Conservation (phyloP, 2,113 vertebrate species). For the Sphaerodactylus townsendi region DNA sequence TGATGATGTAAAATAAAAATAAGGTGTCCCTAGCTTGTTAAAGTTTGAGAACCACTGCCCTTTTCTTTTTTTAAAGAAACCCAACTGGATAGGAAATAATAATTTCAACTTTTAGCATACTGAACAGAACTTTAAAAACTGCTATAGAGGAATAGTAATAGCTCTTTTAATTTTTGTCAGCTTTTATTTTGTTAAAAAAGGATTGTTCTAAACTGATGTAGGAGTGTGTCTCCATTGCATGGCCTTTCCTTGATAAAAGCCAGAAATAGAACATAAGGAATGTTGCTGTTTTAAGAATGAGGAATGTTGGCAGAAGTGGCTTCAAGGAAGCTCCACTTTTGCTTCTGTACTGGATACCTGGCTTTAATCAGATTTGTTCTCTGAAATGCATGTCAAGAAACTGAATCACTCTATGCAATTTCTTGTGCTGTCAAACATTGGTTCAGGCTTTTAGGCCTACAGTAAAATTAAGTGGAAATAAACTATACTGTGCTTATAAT, state of each 20-base stretch:
- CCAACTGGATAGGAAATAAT: too few relatives aligned
- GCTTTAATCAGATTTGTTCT: constrained; percentile 5
- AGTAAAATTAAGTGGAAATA: too few relatives aligned
- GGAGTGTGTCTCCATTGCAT: neutral
- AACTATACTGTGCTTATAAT: too few relatives aligned
- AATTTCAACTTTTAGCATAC: too few relatives aligned
- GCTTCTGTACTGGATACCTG: neutral
- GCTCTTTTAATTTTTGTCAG: neutral
- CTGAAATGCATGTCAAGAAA: neutral
- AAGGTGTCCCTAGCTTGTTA: too few relatives aligned
- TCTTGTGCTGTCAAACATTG: too few relatives aligned
- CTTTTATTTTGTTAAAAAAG: neutral
- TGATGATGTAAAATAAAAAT: too few relatives aligned
- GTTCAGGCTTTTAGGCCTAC: too few relatives aligned
- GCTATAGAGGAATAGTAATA: neutral
- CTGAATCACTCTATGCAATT: too few relatives aligned
- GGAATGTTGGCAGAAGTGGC: neutral
- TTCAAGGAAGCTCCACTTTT: neutral
- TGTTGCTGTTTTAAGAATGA: constrained; percentile 2
- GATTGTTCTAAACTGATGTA: neutral
- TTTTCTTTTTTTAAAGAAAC: too few relatives aligned
- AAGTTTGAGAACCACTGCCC: too few relatives aligned
- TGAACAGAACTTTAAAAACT: too few relatives aligned
- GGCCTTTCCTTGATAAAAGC: neutral
- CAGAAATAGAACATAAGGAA: neutral